Percentiles rank a stretch among this genome's conserved stretches.
phyloP scores from a whole-genome alignment of 2,888 invertebrate species.

The Temnothorax unifasciatus region DNA sequence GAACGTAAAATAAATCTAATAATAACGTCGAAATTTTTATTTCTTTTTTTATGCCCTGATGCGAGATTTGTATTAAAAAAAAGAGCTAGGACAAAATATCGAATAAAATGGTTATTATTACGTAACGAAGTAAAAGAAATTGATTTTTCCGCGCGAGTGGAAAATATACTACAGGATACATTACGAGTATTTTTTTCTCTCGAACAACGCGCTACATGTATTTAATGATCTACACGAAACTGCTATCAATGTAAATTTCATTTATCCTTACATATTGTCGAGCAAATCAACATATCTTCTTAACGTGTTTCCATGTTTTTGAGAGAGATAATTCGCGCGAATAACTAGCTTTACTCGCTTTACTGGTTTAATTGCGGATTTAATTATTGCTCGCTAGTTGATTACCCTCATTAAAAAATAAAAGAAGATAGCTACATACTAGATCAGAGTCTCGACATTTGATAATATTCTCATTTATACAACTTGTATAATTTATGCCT shows the following conservation, averaged over 20 bases:
- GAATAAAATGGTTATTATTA: not conserved
- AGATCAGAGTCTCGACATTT: not conserved
- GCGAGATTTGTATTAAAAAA: not conserved
- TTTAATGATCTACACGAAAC: not conserved
- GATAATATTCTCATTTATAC: not conserved
- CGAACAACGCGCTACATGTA: not conserved
- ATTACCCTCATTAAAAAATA: not conserved
- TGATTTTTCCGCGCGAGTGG: not conserved
- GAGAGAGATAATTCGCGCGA: not conserved
- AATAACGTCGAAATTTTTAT: constrained; percentile 6
- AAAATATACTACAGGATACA: not conserved
- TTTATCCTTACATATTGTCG: not conserved
- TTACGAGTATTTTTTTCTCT: not conserved
- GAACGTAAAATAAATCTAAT: constrained; percentile 22
- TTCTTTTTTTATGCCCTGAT: not conserved
- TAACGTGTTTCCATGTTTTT: constrained; percentile 13
- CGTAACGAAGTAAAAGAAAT: not conserved
- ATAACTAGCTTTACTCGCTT: constrained; percentile 14
- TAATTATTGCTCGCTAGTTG: not conserved
- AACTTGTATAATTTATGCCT: not conserved
- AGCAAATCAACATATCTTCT: not conserved
- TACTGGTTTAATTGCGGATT: constrained; percentile 33
- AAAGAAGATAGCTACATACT: not conserved
- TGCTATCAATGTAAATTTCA: not conserved
- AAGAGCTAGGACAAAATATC: not conserved